A percentile compares a stretch with the other conserved stretches of the same genome.
phyloP scores from a whole-genome alignment of 92 coral and sea anemone species.

The Parazoanthus swiftii region DNA sequence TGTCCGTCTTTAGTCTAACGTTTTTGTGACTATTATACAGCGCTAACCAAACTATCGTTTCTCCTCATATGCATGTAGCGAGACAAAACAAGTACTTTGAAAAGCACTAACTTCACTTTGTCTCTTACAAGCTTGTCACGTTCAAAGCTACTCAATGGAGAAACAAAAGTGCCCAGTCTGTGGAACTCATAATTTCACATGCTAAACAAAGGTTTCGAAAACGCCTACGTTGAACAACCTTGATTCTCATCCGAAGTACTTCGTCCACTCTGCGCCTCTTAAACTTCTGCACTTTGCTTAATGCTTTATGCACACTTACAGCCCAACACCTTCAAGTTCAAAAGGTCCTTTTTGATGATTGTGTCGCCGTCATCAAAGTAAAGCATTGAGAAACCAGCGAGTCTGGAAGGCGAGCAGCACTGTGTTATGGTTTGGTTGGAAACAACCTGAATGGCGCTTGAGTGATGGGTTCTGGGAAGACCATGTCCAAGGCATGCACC shows the following conservation, averaged over 20 bases:
- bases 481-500: slow-evolving; percentile 59
- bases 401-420: slow-evolving; percentile 69
- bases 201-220: slow-evolving; percentile 10
- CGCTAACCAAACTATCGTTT: slow-evolving; percentile 14
- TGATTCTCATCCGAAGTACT: not conserved
- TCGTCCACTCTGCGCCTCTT: not conserved
- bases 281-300: not conserved
- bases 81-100: not conserved
- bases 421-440: slow-evolving; percentile 35
- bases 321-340: slow-evolving; percentile 55
- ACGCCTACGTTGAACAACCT: not conserved
- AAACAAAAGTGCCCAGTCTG: not conserved
- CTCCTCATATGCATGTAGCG: not conserved
- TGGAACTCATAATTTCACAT: not conserved
- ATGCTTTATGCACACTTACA: slow-evolving; percentile 60
- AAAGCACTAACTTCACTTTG: slow-evolving; percentile 12
- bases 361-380: slow-evolving; percentile 52
- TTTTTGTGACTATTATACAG: not conserved
- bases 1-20: not conserved
- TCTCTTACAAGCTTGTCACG: not conserved
- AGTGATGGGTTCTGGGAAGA: slow-evolving; percentile 43
- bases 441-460: slow-evolving; percentile 51
- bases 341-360: slow-evolving; percentile 48
- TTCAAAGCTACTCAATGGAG: not conserved
- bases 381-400: slow-evolving; percentile 59